Conservation (phyloP, 2,888 invertebrate genomes). For the Spilarctia lutea region DNA sequence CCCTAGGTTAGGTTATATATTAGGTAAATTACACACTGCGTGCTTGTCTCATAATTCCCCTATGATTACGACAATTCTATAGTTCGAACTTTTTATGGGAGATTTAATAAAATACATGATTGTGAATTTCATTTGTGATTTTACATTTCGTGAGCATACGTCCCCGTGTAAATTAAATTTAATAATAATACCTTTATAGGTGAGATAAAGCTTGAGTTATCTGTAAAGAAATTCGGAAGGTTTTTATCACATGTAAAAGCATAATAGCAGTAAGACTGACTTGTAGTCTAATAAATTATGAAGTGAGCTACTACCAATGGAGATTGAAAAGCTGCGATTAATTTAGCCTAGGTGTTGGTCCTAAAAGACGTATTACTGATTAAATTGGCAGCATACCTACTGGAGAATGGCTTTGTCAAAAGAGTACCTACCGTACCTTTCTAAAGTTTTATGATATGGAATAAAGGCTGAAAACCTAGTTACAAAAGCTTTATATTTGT, state of each 20-base stretch:
- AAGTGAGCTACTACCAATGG: neutral
- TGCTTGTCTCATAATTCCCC: conserved; percentile 11
- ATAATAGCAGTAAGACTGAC: neutral
- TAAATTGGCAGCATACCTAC: neutral
- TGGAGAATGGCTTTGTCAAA: neutral
- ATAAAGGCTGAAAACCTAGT: neutral
- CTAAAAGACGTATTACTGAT: neutral
- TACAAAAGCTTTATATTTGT: neutral
- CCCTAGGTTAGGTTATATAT: conserved; percentile 27
- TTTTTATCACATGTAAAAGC: neutral
- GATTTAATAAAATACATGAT: conserved; percentile 19
- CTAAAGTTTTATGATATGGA: neutral
- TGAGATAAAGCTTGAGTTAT: neutral
- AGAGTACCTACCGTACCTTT: neutral
- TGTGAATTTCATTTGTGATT: neutral
- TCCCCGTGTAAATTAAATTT: neutral
- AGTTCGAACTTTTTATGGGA: conserved; percentile 20
- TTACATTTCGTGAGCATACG: neutral
- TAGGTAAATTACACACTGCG: conserved; percentile 27
- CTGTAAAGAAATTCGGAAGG: neutral
- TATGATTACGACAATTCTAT: conserved; percentile 26
- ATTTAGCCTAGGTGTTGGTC: neutral
- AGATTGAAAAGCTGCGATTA: neutral
- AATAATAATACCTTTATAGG: neutral
- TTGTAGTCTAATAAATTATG: neutral